phyloP scores from a whole-genome alignment of 2,113 vertebrate genomes.

The Trogon melanurus region DNA sequence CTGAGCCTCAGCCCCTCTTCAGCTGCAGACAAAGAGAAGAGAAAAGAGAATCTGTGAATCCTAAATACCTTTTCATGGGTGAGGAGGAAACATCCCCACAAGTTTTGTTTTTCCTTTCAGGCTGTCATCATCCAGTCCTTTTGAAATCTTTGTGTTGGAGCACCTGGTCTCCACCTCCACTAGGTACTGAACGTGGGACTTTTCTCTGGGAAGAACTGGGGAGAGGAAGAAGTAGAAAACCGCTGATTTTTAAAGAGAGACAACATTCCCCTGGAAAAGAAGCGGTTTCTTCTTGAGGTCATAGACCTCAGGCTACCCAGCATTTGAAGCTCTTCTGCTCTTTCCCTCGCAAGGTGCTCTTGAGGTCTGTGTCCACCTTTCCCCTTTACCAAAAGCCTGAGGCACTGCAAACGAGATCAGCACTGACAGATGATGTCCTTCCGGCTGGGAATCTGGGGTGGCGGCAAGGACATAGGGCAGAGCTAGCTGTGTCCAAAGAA shows the following conservation, averaged over 20 bases:
- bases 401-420: background rate
- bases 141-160: background rate
- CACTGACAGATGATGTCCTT: background rate
- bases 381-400: background rate
- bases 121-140: background rate
- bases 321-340: background rate
- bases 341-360: background rate
- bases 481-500: background rate
- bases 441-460: background rate
- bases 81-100: background rate
- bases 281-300: background rate
- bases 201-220: background rate
- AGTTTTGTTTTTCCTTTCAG: background rate
- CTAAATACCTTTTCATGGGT: background rate
- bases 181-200: background rate
- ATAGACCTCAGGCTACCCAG: background rate
- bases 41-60: background rate
- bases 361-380: background rate
- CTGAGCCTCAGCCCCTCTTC: background rate
- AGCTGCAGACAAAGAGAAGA: background rate
- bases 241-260: background rate
- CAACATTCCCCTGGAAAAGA: background rate
- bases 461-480: background rate
- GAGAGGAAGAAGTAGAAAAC: background rate
- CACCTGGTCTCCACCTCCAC: background rate